phyloP scores from a whole-genome alignment of 92 coral and sea anemone genomes.

The Hydrozoanthus gracilis region DNA sequence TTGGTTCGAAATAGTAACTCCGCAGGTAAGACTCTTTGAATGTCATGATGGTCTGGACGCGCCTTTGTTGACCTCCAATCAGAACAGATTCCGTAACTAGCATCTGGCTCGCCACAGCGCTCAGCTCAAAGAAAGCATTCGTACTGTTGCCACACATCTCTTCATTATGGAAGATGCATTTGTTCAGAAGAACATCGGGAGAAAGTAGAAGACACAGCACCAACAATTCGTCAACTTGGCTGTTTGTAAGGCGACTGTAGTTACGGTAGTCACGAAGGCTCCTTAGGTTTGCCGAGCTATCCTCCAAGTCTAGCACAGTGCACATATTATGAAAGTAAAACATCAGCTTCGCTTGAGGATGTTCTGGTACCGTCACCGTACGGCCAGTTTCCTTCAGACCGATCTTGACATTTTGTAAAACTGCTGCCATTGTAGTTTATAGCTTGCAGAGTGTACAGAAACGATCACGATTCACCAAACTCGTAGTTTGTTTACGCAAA shows the following conservation, averaged over 20 bases:
- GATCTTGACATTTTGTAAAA: constrained; percentile 18
- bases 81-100: background rate
- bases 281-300: background rate
- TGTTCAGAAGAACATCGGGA: background rate
- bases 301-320: background rate
- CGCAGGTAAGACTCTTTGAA: background rate
- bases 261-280: constrained; percentile 23
- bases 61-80: background rate
- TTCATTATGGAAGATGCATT: background rate
- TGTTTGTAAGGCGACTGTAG: constrained; percentile 22
- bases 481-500: too few relatives aligned
- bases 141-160: background rate
- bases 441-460: too few relatives aligned
- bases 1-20: background rate
- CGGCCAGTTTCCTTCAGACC: constrained; percentile 16
- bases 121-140: background rate
- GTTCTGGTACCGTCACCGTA: background rate
- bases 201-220: background rate
- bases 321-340: constrained; percentile 18
- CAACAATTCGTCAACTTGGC: constrained; percentile 46
- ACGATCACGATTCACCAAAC: too few relatives aligned
- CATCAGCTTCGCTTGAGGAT: constrained; percentile 33
- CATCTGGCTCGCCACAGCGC: background rate
- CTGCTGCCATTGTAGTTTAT: constrained; percentile 21
- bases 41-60: background rate